phyloP scores from a whole-genome alignment of 2,888 invertebrate genomes.

The Ectropis crepuscularia region DNA sequence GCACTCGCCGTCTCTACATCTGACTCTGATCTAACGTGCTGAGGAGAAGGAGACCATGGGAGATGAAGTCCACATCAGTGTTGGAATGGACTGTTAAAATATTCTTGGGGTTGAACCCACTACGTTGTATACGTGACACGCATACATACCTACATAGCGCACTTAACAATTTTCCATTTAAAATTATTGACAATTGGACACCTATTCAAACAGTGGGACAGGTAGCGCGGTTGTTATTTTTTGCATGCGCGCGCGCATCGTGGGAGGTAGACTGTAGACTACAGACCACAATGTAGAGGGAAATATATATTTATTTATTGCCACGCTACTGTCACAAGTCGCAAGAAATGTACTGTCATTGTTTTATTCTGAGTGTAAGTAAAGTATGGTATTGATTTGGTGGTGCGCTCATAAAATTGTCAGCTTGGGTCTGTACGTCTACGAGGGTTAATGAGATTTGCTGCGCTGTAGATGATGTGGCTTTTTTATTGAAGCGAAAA shows the following conservation, averaged over 20 bases:
- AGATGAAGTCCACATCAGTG: too few relatives aligned
- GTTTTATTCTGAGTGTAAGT: constrained; percentile 26
- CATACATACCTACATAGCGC: too few relatives aligned
- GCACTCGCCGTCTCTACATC: too few relatives aligned
- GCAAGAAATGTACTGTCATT: constrained; percentile 36
- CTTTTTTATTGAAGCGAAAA: neutral
- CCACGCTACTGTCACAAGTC: constrained; percentile 56
- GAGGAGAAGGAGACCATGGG: too few relatives aligned
- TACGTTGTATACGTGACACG: too few relatives aligned
- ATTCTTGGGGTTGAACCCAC: too few relatives aligned
- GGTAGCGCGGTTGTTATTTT: constrained; percentile 52
- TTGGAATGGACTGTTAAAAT: too few relatives aligned
- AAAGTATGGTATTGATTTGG: constrained; percentile 31
- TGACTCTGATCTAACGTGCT: too few relatives aligned
- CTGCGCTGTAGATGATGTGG: neutral
- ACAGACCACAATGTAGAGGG: constrained; percentile 52
- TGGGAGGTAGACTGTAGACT: constrained; percentile 50
- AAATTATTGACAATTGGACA: constrained; percentile 43
- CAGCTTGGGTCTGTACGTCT: constrained; percentile 4
- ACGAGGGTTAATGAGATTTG: constrained; percentile 11
- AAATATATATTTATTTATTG: constrained; percentile 57
- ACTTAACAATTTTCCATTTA: constrained; percentile 39
- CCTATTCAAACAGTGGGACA: constrained; percentile 49
- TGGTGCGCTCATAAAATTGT: constrained; percentile 20
- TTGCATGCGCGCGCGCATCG: constrained; percentile 57